phyloP scores from a whole-genome alignment of 2,113 vertebrate genomes.

The Mobula hypostoma region DNA sequence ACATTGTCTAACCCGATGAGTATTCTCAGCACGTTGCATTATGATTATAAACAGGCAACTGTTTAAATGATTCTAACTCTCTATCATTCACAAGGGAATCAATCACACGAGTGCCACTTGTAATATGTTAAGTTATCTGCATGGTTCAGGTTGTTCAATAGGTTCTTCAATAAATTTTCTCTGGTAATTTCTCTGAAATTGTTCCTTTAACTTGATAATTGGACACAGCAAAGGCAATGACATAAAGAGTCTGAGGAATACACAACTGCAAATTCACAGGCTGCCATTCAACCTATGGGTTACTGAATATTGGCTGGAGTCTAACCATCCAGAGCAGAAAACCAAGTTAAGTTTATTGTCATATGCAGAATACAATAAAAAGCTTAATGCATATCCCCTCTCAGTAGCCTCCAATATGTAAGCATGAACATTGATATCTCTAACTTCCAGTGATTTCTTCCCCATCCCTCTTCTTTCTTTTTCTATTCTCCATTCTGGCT shows the following conservation, averaged over 20 bases:
- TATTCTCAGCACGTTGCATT: too few relatives aligned
- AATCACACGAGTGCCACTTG: background rate
- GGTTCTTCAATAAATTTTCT: background rate
- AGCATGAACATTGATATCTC: too few relatives aligned
- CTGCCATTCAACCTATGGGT: background rate
- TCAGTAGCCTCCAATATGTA: too few relatives aligned
- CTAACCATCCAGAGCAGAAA: background rate
- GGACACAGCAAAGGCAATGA: background rate
- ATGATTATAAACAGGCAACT: too few relatives aligned
- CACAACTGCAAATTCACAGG: background rate
- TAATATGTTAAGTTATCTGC: background rate
- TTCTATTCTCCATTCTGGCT: too few relatives aligned
- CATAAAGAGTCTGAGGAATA: background rate
- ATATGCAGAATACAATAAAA: too few relatives aligned
- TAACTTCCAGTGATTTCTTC: too few relatives aligned
- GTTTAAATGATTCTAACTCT: background rate
- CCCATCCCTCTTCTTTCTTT: too few relatives aligned
- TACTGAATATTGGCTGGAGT: background rate
- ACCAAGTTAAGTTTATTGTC: too few relatives aligned
- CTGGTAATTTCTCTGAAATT: background rate
- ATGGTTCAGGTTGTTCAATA: background rate
- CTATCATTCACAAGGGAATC: background rate
- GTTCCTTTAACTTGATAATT: background rate
- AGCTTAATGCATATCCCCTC: too few relatives aligned
- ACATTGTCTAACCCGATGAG: too few relatives aligned